phyloP scores from a whole-genome alignment of 2,888 invertebrate genomes.

The Thymelicus sylvestris region DNA sequence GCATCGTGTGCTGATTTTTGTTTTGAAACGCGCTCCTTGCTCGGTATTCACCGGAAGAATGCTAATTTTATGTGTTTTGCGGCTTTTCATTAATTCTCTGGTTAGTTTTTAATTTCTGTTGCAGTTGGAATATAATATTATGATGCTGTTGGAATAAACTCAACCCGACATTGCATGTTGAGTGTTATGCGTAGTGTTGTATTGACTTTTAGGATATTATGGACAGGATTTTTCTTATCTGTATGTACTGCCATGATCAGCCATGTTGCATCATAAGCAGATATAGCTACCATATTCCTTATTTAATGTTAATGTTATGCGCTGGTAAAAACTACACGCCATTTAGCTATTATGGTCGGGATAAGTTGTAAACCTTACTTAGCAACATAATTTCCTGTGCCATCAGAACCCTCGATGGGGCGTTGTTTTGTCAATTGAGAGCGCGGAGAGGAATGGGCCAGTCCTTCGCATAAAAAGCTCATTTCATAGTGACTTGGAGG shows the following conservation, averaged over 20 bases:
- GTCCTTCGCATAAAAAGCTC: conserved; percentile 31
- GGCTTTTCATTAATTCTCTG: conserved; percentile 4
- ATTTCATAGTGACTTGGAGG: conserved; percentile 12
- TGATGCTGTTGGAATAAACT: neutral
- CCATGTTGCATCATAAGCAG: too few species aligned
- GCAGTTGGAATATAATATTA: neutral
- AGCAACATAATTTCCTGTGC: conserved; percentile 9
- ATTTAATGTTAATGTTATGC: too few species aligned
- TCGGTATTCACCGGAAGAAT: conserved; percentile 8
- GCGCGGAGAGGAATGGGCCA: conserved; percentile 13
- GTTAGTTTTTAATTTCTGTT: neutral
- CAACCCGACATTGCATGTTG: too few species aligned
- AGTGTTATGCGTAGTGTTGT: too few species aligned
- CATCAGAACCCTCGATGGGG: conserved; percentile 10
- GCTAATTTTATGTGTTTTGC: conserved; percentile 22
- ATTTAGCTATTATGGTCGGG: neutral
- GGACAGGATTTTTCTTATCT: too few species aligned
- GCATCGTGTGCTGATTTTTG: conserved; percentile 26
- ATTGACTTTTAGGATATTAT: too few species aligned
- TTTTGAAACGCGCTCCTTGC: conserved; percentile 19
- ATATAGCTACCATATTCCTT: too few species aligned
- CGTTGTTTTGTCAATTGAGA: conserved; percentile 27
- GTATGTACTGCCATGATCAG: too few species aligned
- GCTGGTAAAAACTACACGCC: neutral
- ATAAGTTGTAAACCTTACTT: neutral